Percentiles rank a stretch among this genome's conserved stretches.
Evolutionary conservation across 2,113 vertebrate species (phyloP).

Genomic region (Cairina moschata): DNA sequence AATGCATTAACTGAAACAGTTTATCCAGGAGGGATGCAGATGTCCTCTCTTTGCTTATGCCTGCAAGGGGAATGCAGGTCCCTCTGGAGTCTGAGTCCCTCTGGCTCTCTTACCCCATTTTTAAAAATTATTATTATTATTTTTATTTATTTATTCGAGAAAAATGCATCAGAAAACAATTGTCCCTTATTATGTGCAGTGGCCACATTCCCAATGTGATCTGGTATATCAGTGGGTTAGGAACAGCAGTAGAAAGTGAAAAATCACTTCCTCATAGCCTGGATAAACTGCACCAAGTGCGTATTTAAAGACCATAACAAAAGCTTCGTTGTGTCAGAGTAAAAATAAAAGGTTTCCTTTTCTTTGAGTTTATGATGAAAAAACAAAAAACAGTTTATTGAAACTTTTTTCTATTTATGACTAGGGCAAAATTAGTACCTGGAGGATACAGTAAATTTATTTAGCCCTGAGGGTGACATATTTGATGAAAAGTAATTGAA

Average conservation of each 20-base stretch:
- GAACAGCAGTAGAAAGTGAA: neutral
- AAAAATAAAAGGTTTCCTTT: neutral
- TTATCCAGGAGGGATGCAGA: neutral
- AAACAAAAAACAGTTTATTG: neutral
- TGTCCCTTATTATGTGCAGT: accelerated
- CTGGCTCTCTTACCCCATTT: neutral
- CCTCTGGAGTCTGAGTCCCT: neutral
- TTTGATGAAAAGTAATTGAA: constrained; percentile 40
- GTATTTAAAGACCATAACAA: neutral
- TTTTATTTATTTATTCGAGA: neutral
- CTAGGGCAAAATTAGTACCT: neutral
- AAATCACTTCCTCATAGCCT: neutral
- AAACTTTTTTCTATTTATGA: neutral
- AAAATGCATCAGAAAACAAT: neutral
- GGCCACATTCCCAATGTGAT: neutral
- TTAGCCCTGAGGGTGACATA: neutral
- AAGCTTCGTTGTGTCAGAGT: neutral
- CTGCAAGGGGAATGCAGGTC: neutral
- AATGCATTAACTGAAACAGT: neutral
- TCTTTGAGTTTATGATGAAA: neutral
- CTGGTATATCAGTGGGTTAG: neutral
- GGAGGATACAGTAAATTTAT: neutral
- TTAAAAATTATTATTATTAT: no score
- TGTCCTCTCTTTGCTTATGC: neutral
- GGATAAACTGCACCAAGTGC: neutral